These are phyloP conservation scores for Ridgeia piscesae DNA, from an alignment of 1,140 invertebrate species.

Conservation along the genomic window DNA sequence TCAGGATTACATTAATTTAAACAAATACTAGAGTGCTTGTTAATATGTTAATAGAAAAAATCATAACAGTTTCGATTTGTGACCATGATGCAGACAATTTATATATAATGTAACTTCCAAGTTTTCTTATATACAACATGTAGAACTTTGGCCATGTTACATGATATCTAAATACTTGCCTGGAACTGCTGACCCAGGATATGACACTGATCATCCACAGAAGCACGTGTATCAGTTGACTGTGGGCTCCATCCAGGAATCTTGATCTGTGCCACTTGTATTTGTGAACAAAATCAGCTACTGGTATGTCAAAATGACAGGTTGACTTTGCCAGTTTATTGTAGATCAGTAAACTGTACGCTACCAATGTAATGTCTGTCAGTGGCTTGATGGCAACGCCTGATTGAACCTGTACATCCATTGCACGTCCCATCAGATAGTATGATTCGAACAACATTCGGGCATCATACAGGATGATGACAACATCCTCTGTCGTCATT, in stretches of 20 bases:
- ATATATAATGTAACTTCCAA: too few species aligned
- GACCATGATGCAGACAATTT: too few species aligned
- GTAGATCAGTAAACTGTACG: neutral
- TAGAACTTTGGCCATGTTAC: neutral
- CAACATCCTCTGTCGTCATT: neutral
- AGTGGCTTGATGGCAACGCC: neutral
- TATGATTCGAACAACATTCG: neutral
- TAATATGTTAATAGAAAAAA: too few species aligned
- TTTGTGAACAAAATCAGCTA: neutral
- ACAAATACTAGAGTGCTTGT: too few species aligned
- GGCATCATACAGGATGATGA: neutral
- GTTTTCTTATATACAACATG: too few species aligned
- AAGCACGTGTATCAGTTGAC: neutral
- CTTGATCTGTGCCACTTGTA: neutral
- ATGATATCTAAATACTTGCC: neutral
- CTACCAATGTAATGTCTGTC: neutral
- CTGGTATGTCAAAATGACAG: neutral
- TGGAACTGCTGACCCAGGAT: neutral
- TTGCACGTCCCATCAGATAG: neutral
- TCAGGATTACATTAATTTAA: too few species aligned
- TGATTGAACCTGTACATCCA: neutral
- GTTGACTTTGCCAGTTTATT: neutral
- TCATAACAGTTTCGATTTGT: too few species aligned
- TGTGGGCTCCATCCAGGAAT: neutral
- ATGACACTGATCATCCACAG: neutral